Evolutionary conservation across 2,113 vertebrate genomes (phyloP).

Genomic region (Fregetta grallaria): DNA sequence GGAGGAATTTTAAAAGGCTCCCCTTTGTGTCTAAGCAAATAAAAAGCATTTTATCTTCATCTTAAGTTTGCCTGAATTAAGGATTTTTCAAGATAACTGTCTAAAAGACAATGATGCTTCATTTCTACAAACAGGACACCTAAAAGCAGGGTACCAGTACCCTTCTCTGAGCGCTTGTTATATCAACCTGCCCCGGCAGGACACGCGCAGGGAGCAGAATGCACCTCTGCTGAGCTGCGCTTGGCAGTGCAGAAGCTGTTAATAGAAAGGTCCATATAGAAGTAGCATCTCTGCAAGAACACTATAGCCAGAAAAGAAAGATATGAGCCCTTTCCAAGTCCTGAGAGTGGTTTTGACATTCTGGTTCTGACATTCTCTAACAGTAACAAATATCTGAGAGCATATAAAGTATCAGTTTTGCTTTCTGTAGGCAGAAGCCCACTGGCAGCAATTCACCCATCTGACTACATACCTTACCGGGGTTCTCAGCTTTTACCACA

Average conservation of each 20-base stretch:
- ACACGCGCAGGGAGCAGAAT: neutral
- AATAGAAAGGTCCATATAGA: neutral
- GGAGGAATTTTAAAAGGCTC: neutral
- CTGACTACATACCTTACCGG: neutral
- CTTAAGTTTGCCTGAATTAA: neutral
- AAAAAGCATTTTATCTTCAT: neutral
- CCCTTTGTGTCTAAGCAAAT: neutral
- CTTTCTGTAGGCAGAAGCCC: neutral
- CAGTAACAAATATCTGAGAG: neutral
- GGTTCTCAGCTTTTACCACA: neutral
- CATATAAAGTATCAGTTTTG: rapidly evolving
- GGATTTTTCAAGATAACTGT: neutral
- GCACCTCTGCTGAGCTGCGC: neutral
- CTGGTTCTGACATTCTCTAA: neutral
- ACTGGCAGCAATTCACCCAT: neutral
- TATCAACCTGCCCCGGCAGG: neutral
- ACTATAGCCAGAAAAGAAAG: neutral
- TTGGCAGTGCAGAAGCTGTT: neutral
- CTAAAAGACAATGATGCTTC: neutral
- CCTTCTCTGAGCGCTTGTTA: rapidly evolving
- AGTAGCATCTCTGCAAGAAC: neutral
- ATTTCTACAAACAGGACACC: neutral
- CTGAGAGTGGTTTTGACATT: neutral
- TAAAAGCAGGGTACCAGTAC: neutral
- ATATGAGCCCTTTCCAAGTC: neutral